Evolutionary conservation across 2,797 vertebrate species (phyloP).

Genomic region (Coccyzus lansbergi): DNA sequence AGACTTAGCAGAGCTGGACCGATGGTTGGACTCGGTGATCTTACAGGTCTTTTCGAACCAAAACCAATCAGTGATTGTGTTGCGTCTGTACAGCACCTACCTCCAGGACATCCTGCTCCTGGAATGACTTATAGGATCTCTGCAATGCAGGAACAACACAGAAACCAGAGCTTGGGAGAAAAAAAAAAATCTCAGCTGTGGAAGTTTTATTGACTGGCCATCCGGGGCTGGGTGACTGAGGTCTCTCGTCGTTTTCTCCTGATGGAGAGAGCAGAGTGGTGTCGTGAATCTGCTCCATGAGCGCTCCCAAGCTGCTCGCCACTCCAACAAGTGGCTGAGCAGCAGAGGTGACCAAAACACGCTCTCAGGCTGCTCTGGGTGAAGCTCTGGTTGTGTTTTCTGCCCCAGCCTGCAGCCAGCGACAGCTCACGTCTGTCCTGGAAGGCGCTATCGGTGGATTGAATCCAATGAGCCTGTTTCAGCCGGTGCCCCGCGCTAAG

Average conservation of each 20-base stretch:
- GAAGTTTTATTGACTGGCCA: neutral
- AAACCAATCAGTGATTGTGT: no score
- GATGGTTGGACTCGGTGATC: no score
- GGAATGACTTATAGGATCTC: neutral
- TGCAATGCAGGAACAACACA: rapidly evolving
- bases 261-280: rapidly evolving
- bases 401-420: neutral
- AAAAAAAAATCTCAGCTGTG: neutral
- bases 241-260: neutral
- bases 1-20: no score
- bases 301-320: neutral
- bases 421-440: neutral
- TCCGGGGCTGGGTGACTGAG: rapidly evolving
- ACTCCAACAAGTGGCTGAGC: neutral
- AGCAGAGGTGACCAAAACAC: neutral
- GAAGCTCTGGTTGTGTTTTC: neutral
- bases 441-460: neutral
- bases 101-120: neutral
- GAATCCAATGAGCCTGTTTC: neutral
- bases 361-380: neutral
- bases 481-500: neutral
- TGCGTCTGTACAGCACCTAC: no score
- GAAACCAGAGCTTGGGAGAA: neutral
- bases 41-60: no score
- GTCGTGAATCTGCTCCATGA: rapidly evolving